Percentiles rank a stretch among this genome's conserved stretches.
Evolutionary conservation across 2,797 vertebrate species (phyloP).

Genomic region (Cygnus olor): DNA sequence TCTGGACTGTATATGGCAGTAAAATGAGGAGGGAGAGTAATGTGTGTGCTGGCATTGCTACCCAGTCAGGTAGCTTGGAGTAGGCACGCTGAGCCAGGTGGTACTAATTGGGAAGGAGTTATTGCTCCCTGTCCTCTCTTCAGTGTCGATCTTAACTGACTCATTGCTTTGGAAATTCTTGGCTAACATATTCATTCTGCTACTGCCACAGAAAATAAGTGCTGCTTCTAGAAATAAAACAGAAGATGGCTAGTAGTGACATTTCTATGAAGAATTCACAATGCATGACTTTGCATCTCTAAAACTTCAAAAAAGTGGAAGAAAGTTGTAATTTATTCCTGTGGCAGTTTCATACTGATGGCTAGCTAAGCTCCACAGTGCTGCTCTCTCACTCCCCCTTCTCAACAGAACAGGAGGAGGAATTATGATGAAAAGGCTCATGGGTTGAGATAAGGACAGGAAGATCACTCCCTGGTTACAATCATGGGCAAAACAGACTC

Average conservation of each 20-base stretch:
- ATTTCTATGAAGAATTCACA: slow-evolving; percentile 32
- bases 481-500: not conserved
- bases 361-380: not conserved
- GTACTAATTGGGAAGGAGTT: slow-evolving; percentile 24
- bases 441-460: not conserved
- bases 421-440: not conserved
- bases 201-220: slow-evolving; percentile 9
- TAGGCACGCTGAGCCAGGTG: not conserved
- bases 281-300: not conserved
- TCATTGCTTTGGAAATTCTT: slow-evolving; percentile 57
- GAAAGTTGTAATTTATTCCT: slow-evolving; percentile 44
- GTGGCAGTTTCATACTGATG: not conserved
- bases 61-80: not conserved
- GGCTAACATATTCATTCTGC: slow-evolving; percentile 37
- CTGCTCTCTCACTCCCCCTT: not conserved
- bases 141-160: slow-evolving; percentile 22
- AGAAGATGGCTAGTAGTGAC: not conserved
- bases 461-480: not conserved
- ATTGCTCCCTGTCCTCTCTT: not conserved
- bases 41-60: not conserved
- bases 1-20: not conserved
- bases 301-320: slow-evolving; percentile 18
- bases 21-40: not conserved
- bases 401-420: not conserved
- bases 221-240: slow-evolving; percentile 52